Conservation (phyloP, 1,140 invertebrate species). For the Drosophila micromelanica region DNA sequence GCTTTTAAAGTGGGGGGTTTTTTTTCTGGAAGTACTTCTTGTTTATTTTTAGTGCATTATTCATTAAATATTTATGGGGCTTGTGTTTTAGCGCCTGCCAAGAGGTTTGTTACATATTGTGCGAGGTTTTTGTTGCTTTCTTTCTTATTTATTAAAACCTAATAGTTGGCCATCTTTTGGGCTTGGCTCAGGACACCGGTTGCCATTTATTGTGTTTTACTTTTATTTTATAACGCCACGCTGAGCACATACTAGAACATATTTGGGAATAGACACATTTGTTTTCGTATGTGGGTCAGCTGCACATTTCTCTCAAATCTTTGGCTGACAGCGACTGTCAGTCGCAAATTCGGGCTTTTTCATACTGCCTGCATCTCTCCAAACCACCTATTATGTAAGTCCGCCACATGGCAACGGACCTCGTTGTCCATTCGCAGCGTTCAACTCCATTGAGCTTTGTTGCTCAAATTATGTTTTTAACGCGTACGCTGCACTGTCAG, state of each 20-base stretch:
- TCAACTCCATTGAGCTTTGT: constrained; percentile 34
- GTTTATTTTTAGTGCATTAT: constrained; percentile 40
- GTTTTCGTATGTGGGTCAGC: constrained; percentile 24
- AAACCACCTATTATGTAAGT: constrained; percentile 55
- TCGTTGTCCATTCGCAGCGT: constrained; percentile 3
- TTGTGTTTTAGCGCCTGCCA: constrained; percentile 16
- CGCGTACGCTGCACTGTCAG: constrained; percentile 60
- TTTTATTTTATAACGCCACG: constrained; percentile 20
- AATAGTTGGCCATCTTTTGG: constrained; percentile 11
- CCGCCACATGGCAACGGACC: constrained; percentile 40
- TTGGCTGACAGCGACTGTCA: constrained; percentile 31
- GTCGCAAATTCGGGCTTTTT: constrained; percentile 33
- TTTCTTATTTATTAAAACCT: constrained; percentile 37
- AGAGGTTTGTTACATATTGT: too few species aligned
- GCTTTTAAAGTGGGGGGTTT: background rate
- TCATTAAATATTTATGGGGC: constrained; percentile 43
- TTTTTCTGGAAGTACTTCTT: constrained; percentile 4
- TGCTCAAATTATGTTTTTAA: constrained; percentile 74
- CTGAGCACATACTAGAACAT: background rate
- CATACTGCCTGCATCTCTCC: constrained; percentile 23
- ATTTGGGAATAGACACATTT: constrained; percentile 18
- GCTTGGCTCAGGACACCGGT: background rate
- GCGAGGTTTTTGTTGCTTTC: background rate
- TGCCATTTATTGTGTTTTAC: constrained; percentile 13
- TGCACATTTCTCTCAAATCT: constrained; percentile 23